These are phyloP conservation scores for Coleophora deauratella DNA, from an alignment of 2,888 invertebrate species.

Conservation along the genomic window DNA sequence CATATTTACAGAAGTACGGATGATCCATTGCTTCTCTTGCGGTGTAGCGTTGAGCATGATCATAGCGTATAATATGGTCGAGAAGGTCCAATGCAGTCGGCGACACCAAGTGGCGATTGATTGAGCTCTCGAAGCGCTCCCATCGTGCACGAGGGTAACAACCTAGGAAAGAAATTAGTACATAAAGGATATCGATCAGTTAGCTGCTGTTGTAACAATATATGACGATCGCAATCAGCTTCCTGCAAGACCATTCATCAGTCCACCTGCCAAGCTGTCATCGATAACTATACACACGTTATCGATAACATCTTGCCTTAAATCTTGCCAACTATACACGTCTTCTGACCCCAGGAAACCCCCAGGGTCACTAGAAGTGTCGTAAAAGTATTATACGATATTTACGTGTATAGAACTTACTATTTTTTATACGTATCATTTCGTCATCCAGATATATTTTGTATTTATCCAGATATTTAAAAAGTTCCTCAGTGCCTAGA, in stretches of 20 bases:
- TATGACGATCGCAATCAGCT: too few species aligned
- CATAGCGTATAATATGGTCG: constrained; percentile 98
- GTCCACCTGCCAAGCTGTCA: too few species aligned
- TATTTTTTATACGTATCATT: too few species aligned
- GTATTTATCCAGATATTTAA: constrained; percentile 99
- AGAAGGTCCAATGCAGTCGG: constrained; percentile 99
- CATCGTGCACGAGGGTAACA: constrained; percentile 99
- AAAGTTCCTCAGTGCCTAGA: constrained; percentile 98
- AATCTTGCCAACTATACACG: too few species aligned
- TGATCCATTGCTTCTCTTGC: constrained; percentile 99
- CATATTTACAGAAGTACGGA: constrained; percentile 94
- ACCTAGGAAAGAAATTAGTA: constrained; percentile 12
- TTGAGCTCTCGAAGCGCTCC: constrained; percentile 99
- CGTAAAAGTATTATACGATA: too few species aligned
- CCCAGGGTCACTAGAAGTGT: too few species aligned
- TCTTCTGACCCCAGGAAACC: too few species aligned
- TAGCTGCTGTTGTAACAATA: too few species aligned
- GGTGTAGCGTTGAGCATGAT: constrained; percentile 97
- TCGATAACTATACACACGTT: too few species aligned
- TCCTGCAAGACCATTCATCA: constrained; percentile 99
- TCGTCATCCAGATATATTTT: constrained; percentile 95
- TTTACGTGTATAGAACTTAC: too few species aligned
- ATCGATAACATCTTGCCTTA: too few species aligned
- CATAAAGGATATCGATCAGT: not conserved
- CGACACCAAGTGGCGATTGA: constrained; percentile 98